These are phyloP conservation scores for Eupithecia centaureata DNA, from an alignment of 2,888 invertebrate genomes.

Conservation along the genomic window DNA sequence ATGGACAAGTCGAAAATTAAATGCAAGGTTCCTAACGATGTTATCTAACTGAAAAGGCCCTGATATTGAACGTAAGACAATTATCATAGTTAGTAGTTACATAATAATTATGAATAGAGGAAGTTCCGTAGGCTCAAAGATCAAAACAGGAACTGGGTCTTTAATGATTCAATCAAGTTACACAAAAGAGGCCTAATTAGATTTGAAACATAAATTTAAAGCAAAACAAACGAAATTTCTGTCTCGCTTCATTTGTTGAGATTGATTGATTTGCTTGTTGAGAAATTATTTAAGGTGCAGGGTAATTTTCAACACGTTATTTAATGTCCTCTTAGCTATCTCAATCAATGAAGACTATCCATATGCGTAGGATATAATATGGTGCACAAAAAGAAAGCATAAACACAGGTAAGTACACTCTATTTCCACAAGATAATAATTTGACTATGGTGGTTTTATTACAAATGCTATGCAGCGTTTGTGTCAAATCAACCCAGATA, in stretches of 20 bases:
- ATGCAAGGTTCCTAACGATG: not conserved
- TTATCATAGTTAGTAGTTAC: conserved; percentile 7
- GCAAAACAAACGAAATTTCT: not conserved
- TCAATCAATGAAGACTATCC: not conserved
- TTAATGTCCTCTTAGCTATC: not conserved
- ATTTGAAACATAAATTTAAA: not conserved
- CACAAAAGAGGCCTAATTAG: not conserved
- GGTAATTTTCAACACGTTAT: not conserved
- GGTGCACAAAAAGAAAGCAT: not conserved
- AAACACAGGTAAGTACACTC: not conserved
- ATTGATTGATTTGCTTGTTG: too few species aligned
- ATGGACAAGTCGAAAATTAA: not conserved
- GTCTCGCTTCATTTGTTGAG: too few species aligned
- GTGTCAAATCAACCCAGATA: not conserved
- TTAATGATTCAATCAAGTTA: not conserved
- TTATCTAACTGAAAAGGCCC: conserved; percentile 8
- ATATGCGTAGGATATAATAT: not conserved
- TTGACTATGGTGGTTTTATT: too few species aligned
- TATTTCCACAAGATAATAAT: too few species aligned
- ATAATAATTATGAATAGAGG: not conserved
- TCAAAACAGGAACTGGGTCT: not conserved
- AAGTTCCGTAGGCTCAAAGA: not conserved
- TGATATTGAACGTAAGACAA: conserved; percentile 12
- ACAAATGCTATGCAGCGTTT: too few species aligned
- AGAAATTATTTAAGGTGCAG: not conserved